A percentile compares a stretch with the other conserved stretches of the same genome.
phyloP scores from a whole-genome alignment of 2,113 vertebrate genomes.

The Xenopus borealis region DNA sequence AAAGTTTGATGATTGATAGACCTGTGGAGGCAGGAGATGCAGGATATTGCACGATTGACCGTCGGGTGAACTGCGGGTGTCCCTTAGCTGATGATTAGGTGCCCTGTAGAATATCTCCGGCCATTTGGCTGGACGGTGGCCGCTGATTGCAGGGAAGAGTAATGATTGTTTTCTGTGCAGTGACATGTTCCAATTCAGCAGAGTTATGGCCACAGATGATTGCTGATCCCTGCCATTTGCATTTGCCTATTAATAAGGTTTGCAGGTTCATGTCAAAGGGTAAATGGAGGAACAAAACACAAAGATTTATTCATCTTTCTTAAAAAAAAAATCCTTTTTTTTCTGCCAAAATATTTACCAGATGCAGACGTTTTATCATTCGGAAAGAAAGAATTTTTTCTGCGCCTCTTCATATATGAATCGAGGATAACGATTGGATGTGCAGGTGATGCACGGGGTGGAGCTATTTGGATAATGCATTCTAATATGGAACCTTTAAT shows the following conservation, averaged over 20 bases:
- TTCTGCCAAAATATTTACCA: too few species aligned
- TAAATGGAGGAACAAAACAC: background rate
- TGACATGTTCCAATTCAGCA: slow-evolving; percentile 11
- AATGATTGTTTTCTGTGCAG: slow-evolving; percentile 17
- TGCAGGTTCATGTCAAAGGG: background rate
- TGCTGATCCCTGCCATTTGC: background rate
- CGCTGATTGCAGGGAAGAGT: slow-evolving; percentile 33
- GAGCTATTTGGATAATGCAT: too few species aligned
- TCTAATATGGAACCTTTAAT: too few species aligned
- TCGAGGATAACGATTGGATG: too few species aligned
- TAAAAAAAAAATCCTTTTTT: too few species aligned
- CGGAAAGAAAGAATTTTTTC: too few species aligned
- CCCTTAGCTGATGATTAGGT: slow-evolving; percentile 43
- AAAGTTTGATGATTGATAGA: slow-evolving; percentile 33
- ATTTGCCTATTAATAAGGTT: background rate
- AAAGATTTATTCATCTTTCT: slow-evolving; percentile 5
- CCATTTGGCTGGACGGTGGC: slow-evolving; percentile 21
- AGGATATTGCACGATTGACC: slow-evolving; percentile 31
- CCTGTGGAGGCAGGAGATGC: slow-evolving; percentile 12
- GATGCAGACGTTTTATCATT: too few species aligned
- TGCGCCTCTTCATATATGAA: too few species aligned
- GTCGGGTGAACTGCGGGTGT: slow-evolving; percentile 29
- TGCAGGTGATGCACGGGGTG: too few species aligned
- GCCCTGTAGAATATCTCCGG: slow-evolving; percentile 24
- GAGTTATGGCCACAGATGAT: slow-evolving; percentile 1